Evolutionary conservation across 2,797 vertebrate species (phyloP).

Genomic region (Anas bernieri): DNA sequence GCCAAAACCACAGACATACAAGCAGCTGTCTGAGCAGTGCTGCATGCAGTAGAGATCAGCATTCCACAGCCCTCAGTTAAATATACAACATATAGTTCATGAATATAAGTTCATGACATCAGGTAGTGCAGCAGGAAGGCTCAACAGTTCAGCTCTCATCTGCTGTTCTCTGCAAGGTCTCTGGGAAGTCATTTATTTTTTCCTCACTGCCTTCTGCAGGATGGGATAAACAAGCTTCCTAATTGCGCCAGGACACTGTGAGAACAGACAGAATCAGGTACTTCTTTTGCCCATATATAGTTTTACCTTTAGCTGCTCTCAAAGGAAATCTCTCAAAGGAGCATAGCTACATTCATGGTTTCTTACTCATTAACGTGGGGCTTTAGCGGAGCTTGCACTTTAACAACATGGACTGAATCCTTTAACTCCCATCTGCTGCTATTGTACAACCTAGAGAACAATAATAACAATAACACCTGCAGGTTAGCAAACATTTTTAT

Average conservation of each 20-base stretch:
- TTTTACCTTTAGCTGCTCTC: neutral
- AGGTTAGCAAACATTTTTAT: constrained; percentile 37
- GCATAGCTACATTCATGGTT: neutral
- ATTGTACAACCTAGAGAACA: neutral
- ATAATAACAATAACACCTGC: neutral
- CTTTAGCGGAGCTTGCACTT: neutral
- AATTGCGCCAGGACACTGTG: neutral
- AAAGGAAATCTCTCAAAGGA: neutral
- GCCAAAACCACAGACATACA: neutral
- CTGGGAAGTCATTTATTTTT: neutral
- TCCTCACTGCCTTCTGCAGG: neutral
- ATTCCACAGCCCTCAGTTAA: neutral
- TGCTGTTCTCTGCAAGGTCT: neutral
- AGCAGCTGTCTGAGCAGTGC: neutral
- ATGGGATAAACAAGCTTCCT: neutral
- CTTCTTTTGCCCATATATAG: neutral
- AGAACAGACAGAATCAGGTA: neutral
- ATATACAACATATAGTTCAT: neutral
- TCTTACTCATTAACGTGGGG: neutral
- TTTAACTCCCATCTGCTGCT: neutral
- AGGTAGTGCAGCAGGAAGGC: neutral
- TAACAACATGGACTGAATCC: neutral
- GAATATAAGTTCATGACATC: neutral
- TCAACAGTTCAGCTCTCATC: neutral
- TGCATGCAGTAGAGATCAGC: neutral